These are phyloP conservation scores for rabbit (Oryctolagus cuniculus) DNA, from an alignment of 2,113 vertebrate genomes.

Conservation along the genomic window mOryCun1.1 NC_091445.1:74837501-74838000, in stretches of 20 bases:
- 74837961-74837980: background rate
- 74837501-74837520: background rate
- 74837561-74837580: background rate
- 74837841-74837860: background rate
- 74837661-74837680: background rate
- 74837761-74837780: conserved; percentile 9
- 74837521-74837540: conserved; percentile 12
- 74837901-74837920: background rate
- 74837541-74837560: background rate
- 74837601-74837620: background rate
- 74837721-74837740: background rate
- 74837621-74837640: background rate
- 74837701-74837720: background rate
- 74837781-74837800: background rate
- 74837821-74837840: background rate
- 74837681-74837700: background rate
- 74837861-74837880: background rate
- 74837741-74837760: background rate
- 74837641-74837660: background rate
- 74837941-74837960: background rate
- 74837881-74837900: conserved; percentile 31
- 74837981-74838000: conserved; percentile 39
- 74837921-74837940: background rate
- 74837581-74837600: background rate
- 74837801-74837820: background rate